A percentile compares a stretch with the other conserved stretches of the same genome.
These are phyloP conservation scores for Calidris pygmaea DNA, from an alignment of 2,113 vertebrate genomes.

Conservation along the genomic window DNA sequence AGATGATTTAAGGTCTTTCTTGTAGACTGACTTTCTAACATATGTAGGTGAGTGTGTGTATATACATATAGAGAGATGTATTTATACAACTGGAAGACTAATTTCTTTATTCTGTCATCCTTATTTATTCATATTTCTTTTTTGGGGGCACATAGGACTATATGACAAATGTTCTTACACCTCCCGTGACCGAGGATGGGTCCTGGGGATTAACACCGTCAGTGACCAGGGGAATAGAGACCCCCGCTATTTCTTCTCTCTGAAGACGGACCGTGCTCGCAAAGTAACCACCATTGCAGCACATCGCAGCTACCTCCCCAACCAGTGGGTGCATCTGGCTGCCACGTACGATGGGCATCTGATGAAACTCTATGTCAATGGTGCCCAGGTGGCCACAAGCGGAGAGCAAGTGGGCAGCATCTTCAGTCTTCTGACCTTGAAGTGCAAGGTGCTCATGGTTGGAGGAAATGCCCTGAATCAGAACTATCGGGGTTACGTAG, in stretches of 20 bases:
- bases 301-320: conserved; percentile 88
- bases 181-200: conserved; percentile 96
- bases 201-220: conserved; percentile 92
- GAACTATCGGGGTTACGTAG: conserved; percentile 91
- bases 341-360: conserved; percentile 89
- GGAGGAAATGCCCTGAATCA: conserved; percentile 92
- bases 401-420: conserved; percentile 91
- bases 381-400: conserved; percentile 92
- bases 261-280: conserved; percentile 96
- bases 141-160: conserved; percentile 83
- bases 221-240: conserved; percentile 93
- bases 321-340: conserved; percentile 91
- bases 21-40: neutral
- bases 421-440: conserved; percentile 92
- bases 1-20: neutral
- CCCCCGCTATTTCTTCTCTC: conserved; percentile 97
- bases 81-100: conserved; percentile 3
- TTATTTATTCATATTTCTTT: conserved; percentile 76
- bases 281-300: conserved; percentile 90
- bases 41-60: conserved; percentile 27
- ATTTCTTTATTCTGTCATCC: conserved; percentile 20
- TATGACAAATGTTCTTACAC: conserved; percentile 99
- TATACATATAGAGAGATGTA: neutral
- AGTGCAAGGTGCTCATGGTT: conserved; percentile 96
- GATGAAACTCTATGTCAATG: conserved; percentile 95